Evolutionary conservation across 2,888 invertebrate genomes (phyloP), one percentile per base, ranked within the genome.

Genomic region (Hydraecia micacea): DNA sequence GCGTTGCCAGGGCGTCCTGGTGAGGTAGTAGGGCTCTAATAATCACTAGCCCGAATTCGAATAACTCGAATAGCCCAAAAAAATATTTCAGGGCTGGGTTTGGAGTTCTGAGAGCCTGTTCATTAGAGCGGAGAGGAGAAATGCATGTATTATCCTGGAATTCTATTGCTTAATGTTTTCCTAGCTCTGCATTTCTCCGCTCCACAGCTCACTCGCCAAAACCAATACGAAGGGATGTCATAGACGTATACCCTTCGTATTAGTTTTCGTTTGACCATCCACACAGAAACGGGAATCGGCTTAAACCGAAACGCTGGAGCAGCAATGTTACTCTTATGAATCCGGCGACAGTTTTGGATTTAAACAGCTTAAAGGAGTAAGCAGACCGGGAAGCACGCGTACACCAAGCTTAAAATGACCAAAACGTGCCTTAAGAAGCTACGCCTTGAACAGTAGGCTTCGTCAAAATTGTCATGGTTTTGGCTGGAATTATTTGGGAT

Each of bases 61-160:
- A 32, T 55, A 42, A 42, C 2, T 39, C 4, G 15, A 39, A 11
- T 8, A 78, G 68, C n/a, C 7, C 11, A 6, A 28, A 8, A 52
- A 52, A 18, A 25, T 32, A 36, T 6, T 36, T 32, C 18, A 42
- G 2, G 21, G 8, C 39, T 79, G 28, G 39, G 6, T 79, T 32
- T 0, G 11, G n/a, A 49, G 8, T 39, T 77, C 55, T 52, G 32
- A 15, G 15, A n/a, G n/a, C 32, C 21, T 32, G 9, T 18, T 60
- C 18, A 15, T 42, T n/a, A 21, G 28, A 52, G 32, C 25, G 18
- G 15, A 80, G 36, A 46, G 25, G n/a, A 80, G 62, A 80, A 42
- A 18, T 28, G 36, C 18, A 15, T 28, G 28, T 6, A 6, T 70
- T 32, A 42, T 42, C 42, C 36, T 71, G n/a, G 21, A 55, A 32